Percentiles rank a stretch among this genome's conserved stretches.
These are phyloP conservation scores for Ptiloglossa arizonensis DNA, from an alignment of 1,140 invertebrate genomes.

Conservation along the genomic window DNA sequence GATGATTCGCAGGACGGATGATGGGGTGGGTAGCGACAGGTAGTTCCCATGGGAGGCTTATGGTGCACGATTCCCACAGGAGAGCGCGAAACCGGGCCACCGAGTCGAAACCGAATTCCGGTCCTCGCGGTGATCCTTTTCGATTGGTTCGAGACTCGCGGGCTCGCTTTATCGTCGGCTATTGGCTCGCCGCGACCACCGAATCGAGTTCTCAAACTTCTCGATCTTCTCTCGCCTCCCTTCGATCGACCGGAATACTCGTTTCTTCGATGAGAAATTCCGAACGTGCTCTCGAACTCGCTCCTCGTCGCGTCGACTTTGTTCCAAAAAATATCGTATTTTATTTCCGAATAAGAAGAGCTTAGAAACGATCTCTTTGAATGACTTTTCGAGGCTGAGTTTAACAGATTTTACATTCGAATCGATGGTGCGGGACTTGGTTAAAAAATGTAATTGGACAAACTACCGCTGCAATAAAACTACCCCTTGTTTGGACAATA, in stretches of 20 bases:
- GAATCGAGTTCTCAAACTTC: slow-evolving; percentile 21
- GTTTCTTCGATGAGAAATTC: background rate
- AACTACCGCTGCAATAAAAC: no score
- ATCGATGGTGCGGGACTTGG: no score
- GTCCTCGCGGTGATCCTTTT: slow-evolving; percentile 27
- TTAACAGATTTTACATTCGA: no score
- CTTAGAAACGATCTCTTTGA: no score
- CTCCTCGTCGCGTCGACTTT: no score
- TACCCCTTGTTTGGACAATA: no score
- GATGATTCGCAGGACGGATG: slow-evolving; percentile 59
- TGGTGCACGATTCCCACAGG: slow-evolving; percentile 71
- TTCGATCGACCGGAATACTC: background rate
- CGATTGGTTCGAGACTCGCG: background rate
- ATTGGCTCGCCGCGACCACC: no score
- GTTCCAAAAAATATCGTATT: no score
- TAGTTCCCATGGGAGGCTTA: slow-evolving; percentile 74
- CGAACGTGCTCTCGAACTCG: no score
- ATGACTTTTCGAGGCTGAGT: no score
- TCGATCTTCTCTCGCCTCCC: background rate
- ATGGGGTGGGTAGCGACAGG: slow-evolving; percentile 68
- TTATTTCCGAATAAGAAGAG: no score
- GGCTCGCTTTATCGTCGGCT: background rate
- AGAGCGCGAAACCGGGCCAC: slow-evolving; percentile 46
- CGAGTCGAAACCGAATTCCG: slow-evolving; percentile 50
- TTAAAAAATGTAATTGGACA: no score